Evolutionary conservation across 2,888 invertebrate genomes (phyloP).

Genomic region (Sphaeridia pumilis): DNA sequence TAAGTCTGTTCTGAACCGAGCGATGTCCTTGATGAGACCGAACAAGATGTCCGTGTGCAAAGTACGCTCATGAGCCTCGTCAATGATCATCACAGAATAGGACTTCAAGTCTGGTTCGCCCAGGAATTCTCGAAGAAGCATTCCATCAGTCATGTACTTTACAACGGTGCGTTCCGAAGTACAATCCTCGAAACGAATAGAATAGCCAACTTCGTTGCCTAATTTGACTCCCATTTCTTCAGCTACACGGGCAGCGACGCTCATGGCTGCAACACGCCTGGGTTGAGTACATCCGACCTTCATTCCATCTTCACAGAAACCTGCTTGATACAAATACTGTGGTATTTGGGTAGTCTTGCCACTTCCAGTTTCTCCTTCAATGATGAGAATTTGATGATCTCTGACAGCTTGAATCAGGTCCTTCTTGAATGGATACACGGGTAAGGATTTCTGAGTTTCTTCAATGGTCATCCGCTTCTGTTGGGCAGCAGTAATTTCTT

Average conservation of each 20-base stretch:
- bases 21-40: constrained; percentile 92
- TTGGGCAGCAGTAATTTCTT: constrained; percentile 54
- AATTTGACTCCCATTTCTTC: constrained; percentile 95
- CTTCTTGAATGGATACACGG: constrained; percentile 84
- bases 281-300: constrained; percentile 90
- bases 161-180: constrained; percentile 92
- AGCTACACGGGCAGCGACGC: constrained; percentile 95
- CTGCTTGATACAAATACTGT: constrained; percentile 90
- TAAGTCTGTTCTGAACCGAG: constrained; percentile 80
- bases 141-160: constrained; percentile 99
- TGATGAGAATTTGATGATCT: constrained; percentile 79
- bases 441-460: constrained; percentile 83
- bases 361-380: constrained; percentile 97
- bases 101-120: constrained; percentile 91
- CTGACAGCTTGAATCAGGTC: constrained; percentile 79
- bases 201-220: constrained; percentile 75
- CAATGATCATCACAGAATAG: constrained; percentile 98
- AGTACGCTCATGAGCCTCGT: constrained; percentile 98
- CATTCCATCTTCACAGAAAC: constrained; percentile 65
- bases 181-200: constrained; percentile 96
- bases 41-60: constrained; percentile 96
- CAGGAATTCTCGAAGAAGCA: constrained; percentile 89
- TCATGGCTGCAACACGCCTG: constrained; percentile 96
- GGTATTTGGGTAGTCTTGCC: constrained; percentile 99
- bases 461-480: constrained; percentile 67